Conservation (phyloP, 1,140 invertebrate genomes). For the Macrobrachium nipponense region DNA sequence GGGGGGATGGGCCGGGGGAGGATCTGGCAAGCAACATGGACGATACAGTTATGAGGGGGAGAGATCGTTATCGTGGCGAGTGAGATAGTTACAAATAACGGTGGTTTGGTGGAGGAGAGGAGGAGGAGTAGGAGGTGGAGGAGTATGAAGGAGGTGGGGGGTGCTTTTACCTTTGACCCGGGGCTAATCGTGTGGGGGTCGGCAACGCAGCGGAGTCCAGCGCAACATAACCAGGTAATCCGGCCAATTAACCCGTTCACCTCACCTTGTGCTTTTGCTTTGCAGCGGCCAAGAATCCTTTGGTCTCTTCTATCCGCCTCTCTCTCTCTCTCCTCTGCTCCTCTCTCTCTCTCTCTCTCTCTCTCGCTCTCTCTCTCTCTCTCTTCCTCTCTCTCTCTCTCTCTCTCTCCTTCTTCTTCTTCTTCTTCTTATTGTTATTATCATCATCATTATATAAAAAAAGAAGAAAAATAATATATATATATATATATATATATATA, state of each 20-base stretch:
- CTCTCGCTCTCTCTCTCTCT: conserved; percentile 26
- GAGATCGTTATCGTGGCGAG: conserved; percentile 8
- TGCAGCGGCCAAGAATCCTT: background rate
- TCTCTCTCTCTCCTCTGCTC: conserved; percentile 32
- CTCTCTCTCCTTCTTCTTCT: background rate
- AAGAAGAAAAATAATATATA: too few relatives aligned
- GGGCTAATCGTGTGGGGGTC: background rate
- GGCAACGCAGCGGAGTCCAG: too few relatives aligned
- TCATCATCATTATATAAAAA: too few relatives aligned
- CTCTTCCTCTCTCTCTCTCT: conserved; percentile 6
- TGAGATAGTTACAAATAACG: background rate
- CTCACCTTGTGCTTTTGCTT: conserved; percentile 36
- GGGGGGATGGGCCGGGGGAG: background rate
- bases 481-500: too few relatives aligned
- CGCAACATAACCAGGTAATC: too few relatives aligned
- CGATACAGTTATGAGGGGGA: background rate
- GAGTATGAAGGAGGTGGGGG: background rate
- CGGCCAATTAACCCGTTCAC: conserved; percentile 13
- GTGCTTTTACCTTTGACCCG: background rate
- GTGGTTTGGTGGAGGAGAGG: background rate
- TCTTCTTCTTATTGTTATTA: too few relatives aligned
- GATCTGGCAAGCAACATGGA: background rate
- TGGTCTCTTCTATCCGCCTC: background rate
- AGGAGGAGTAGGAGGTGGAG: background rate
- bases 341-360: conserved; percentile 35